Evolutionary conservation across 2,113 vertebrate genomes (phyloP).

Genomic region (Crotalus viridis): DNA sequence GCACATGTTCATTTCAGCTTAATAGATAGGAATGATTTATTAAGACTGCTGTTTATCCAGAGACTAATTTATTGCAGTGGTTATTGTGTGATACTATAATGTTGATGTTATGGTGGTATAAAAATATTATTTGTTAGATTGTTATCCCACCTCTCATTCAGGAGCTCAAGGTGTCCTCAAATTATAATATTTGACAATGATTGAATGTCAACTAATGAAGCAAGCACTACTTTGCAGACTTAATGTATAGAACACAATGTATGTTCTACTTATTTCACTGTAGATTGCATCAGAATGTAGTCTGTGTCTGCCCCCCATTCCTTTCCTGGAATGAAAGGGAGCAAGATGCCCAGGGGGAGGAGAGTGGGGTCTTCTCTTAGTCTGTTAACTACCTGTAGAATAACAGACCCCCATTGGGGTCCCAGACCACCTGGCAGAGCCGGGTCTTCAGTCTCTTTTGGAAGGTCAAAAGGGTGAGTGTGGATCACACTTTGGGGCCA

Average conservation of each 20-base stretch:
- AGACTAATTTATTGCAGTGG: neutral
- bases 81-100: neutral
- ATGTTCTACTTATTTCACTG: neutral
- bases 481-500: neutral
- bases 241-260: neutral
- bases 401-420: neutral
- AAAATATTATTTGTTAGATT: neutral
- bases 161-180: neutral
- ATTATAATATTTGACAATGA: neutral
- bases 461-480: neutral
- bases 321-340: neutral
- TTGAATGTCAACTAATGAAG: neutral
- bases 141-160: neutral
- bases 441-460: neutral
- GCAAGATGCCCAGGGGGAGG: neutral
- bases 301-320: neutral
- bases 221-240: neutral
- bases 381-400: neutral
- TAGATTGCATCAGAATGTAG: neutral
- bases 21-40: neutral
- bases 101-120: neutral
- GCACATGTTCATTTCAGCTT: neutral
- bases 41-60: neutral
- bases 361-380: neutral
- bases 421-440: neutral